phyloP scores from a whole-genome alignment of 2,888 invertebrate species.

The Camptogramma bilineatum region DNA sequence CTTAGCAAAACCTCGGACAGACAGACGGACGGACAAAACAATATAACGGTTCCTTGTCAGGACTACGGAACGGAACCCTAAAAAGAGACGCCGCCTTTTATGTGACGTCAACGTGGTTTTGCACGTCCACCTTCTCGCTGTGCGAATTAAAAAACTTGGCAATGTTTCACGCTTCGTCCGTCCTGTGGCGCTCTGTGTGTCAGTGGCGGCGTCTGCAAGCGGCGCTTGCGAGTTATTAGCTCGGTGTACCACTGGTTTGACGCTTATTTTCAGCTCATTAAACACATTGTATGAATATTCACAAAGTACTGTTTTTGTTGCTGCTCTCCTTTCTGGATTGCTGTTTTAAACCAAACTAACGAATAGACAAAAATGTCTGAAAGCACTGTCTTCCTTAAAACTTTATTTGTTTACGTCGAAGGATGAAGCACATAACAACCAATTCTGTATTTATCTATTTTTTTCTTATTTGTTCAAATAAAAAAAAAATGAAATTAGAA shows the following conservation, averaged over 20 bases:
- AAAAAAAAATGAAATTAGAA: too few species aligned
- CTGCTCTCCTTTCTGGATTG: not conserved
- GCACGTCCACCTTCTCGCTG: slow-evolving; percentile 62
- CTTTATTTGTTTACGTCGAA: too few species aligned
- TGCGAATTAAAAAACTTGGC: slow-evolving; percentile 74
- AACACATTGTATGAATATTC: not conserved
- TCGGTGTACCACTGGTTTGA: slow-evolving; percentile 8
- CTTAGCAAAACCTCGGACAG: too few species aligned
- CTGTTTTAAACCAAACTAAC: too few species aligned
- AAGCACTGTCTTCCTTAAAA: too few species aligned
- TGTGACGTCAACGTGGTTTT: slow-evolving; percentile 57
- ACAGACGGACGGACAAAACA: too few species aligned
- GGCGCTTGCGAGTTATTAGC: slow-evolving; percentile 50
- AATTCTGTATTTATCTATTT: too few species aligned
- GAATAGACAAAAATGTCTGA: too few species aligned
- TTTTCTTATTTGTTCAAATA: too few species aligned
- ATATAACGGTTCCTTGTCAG: too few species aligned
- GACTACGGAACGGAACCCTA: too few species aligned
- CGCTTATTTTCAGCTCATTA: slow-evolving; percentile 26
- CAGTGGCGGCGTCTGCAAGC: slow-evolving; percentile 59
- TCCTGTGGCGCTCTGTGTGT: slow-evolving; percentile 66
- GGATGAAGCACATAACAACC: too few species aligned
- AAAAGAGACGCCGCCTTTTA: slow-evolving; percentile 40
- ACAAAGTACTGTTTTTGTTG: not conserved
- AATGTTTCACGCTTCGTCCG: slow-evolving; percentile 61